Percentiles rank a stretch among this genome's conserved stretches.
Evolutionary conservation across 2,797 vertebrate genomes (phyloP).

Genomic region (Yasuhikotakia modesta): DNA sequence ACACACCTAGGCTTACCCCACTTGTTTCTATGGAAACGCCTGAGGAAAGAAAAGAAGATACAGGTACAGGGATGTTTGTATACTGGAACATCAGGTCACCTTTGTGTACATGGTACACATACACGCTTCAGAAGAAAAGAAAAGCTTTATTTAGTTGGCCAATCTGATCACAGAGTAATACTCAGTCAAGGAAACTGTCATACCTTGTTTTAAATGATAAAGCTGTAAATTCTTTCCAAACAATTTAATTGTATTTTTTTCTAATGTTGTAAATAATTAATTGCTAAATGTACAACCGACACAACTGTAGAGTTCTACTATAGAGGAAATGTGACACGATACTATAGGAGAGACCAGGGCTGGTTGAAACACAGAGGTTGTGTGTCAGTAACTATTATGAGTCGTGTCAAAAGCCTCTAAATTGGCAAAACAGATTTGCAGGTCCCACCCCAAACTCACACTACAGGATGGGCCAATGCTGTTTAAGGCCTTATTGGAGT

Average conservation of each 20-base stretch:
- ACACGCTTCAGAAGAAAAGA: constrained; percentile 42
- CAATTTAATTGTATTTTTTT: not conserved
- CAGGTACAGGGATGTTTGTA: constrained; percentile 82
- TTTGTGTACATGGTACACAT: constrained; percentile 59
- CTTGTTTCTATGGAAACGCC: constrained; percentile 80
- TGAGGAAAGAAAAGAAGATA: constrained; percentile 71
- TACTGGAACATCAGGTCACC: constrained; percentile 71
- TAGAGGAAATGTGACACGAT: not conserved
- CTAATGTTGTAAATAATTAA: constrained; percentile 22
- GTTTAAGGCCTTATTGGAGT: not conserved
- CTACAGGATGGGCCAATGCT: not conserved
- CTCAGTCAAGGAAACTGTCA: constrained; percentile 14
- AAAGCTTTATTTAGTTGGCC: constrained; percentile 45
- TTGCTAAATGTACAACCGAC: not conserved
- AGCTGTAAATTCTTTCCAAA: not conserved
- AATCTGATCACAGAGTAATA: constrained; percentile 64
- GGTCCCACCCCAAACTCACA: too few relatives aligned
- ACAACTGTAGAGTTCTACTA: not conserved
- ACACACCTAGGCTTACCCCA: constrained; percentile 62
- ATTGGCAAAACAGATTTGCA: too few relatives aligned
- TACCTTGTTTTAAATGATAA: constrained; percentile 14
- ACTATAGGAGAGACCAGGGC: not conserved
- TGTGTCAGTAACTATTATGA: too few relatives aligned
- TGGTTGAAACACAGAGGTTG: not conserved
- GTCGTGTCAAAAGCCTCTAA: too few relatives aligned